A percentile compares a stretch with the other conserved stretches of the same genome.
Evolutionary conservation across 2,888 invertebrate genomes (phyloP).

Genomic region (Dicyrtomina minuta): DNA sequence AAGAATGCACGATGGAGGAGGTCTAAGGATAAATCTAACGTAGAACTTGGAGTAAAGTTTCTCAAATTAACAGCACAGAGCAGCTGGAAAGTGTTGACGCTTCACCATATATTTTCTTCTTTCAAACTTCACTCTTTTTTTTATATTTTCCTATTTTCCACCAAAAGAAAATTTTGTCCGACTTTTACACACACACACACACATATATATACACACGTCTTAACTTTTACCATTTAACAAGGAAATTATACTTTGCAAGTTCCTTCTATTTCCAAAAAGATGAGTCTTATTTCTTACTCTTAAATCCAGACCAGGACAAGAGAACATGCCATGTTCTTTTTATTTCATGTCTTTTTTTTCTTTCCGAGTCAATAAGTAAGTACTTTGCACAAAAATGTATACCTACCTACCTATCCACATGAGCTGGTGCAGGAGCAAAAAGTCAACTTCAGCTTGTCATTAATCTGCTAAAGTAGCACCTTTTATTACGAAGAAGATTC

Average conservation of each 20-base stretch:
- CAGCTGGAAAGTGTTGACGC: conserved; percentile 31
- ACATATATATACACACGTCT: too few relatives aligned
- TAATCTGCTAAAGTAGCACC: too few relatives aligned
- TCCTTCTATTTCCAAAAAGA: not conserved
- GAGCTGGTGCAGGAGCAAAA: too few relatives aligned
- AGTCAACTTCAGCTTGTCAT: too few relatives aligned
- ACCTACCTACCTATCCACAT: too few relatives aligned
- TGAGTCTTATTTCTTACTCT: too few relatives aligned
- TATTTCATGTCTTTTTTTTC: too few relatives aligned
- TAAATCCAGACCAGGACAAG: not conserved
- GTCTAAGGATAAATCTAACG: not conserved
- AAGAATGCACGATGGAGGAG: conserved; percentile 21
- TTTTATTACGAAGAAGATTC: too few relatives aligned
- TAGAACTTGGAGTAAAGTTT: conserved; percentile 17
- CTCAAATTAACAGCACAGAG: conserved; percentile 27
- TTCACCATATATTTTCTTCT: conserved; percentile 20
- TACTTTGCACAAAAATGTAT: too few relatives aligned
- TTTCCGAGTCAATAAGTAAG: too few relatives aligned
- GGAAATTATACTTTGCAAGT: not conserved
- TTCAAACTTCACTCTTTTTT: conserved; percentile 17
- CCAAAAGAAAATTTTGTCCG: not conserved
- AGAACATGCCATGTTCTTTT: not conserved
- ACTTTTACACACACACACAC: not conserved
- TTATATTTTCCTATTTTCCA: not conserved
- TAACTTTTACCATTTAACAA: conserved; percentile 8